phyloP scores from a whole-genome alignment of 1,140 invertebrate species.

The Drosophila arawakana region DNA sequence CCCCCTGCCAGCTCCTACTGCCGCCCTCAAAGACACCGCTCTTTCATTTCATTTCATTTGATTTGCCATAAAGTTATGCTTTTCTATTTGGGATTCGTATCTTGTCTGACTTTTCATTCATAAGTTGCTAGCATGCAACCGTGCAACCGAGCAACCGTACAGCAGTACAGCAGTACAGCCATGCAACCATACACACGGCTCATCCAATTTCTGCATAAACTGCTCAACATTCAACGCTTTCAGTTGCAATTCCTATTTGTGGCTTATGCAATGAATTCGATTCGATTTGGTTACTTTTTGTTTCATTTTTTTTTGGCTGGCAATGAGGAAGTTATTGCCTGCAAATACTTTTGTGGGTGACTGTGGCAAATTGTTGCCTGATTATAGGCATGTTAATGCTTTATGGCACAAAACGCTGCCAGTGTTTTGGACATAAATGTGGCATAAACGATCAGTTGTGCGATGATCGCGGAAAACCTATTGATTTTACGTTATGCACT shows the following conservation, averaged over 20 bases:
- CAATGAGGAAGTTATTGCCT: constrained; percentile 70
- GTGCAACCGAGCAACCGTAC: constrained; percentile 73
- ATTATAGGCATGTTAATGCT: constrained; percentile 64
- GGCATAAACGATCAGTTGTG: constrained; percentile 42
- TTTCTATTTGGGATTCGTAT: constrained; percentile 57
- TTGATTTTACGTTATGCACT: constrained; percentile 9
- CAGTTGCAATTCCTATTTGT: constrained; percentile 57
- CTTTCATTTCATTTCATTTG: constrained; percentile 71
- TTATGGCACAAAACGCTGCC: constrained; percentile 38
- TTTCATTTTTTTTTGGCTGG: constrained; percentile 33
- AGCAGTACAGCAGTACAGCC: constrained; percentile 29
- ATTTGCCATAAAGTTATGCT: constrained; percentile 47
- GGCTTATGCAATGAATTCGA: constrained; percentile 43
- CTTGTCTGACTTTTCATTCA: constrained; percentile 10
- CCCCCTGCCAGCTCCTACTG: not conserved
- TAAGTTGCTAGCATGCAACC: not conserved
- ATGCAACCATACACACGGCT: constrained; percentile 37
- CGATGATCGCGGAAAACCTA: not conserved
- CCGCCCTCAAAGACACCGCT: constrained; percentile 68
- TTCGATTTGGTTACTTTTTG: constrained; percentile 57
- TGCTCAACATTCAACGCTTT: constrained; percentile 43
- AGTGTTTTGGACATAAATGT: constrained; percentile 48
- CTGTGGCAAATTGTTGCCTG: constrained; percentile 72
- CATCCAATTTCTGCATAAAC: constrained; percentile 53
- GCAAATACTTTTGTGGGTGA: constrained; percentile 63